phyloP scores from a whole-genome alignment of 1,140 invertebrate species.

The Ips typographus region DNA sequence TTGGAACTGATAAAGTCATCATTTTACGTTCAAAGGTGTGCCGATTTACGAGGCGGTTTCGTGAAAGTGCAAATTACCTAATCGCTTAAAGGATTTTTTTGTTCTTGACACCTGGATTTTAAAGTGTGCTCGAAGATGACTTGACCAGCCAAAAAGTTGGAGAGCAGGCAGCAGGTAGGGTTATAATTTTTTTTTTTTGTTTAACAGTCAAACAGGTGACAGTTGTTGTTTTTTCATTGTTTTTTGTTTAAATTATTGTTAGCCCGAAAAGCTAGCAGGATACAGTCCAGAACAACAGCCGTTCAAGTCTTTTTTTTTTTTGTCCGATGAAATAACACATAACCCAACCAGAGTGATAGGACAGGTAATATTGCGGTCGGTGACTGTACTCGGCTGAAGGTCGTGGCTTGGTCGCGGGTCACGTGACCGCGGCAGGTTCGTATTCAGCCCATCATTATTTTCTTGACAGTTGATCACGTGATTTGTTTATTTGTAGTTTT shows the following conservation, averaged over 20 bases:
- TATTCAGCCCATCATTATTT: not conserved
- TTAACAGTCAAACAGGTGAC: no score
- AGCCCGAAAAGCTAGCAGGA: not conserved
- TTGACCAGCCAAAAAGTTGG: no score
- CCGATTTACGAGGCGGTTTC: slow-evolving; percentile 17
- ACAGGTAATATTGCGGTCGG: slow-evolving; percentile 36
- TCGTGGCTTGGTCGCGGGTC: slow-evolving; percentile 37
- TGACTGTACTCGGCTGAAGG: slow-evolving; percentile 41
- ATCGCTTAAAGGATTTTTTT: not conserved
- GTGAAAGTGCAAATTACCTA: slow-evolving; percentile 32
- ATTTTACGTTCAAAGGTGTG: slow-evolving; percentile 22
- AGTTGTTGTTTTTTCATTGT: not conserved
- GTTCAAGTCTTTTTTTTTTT: slow-evolving; percentile 12
- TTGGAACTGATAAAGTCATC: slow-evolving; percentile 3
- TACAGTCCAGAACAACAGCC: slow-evolving; percentile 12
- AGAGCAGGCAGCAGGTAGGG: no score
- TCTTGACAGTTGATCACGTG: no score
- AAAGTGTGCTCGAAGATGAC: no score
- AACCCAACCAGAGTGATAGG: slow-evolving; percentile 20
- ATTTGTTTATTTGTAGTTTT: no score
- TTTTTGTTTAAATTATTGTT: no score
- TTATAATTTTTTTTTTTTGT: no score
- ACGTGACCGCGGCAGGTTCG: slow-evolving; percentile 37
- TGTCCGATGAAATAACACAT: slow-evolving; percentile 21
- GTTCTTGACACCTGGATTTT: no score